Evolutionary conservation across 2,797 vertebrate species (phyloP), one percentile per base, ranked within the genome.

Genomic region (Propithecus perrieri): DNA sequence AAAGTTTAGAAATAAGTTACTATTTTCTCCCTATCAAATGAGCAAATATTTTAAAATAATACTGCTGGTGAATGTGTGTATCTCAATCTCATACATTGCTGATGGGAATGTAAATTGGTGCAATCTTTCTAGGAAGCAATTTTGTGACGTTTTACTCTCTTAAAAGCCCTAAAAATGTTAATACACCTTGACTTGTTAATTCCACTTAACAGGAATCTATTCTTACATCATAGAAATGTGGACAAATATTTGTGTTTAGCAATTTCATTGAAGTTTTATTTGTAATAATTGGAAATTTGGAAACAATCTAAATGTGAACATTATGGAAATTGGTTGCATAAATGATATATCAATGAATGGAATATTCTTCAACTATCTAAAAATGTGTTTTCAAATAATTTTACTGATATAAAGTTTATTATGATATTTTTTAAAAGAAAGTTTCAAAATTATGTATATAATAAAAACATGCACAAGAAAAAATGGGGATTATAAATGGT

Each of bases 341-440:
- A 69, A 84, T 87, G 57, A 75, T 41, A 11, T 63, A 61, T 63
- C 7, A 75, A 63, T 78, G 61, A 85, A 50, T 30, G 55, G 2
- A 79, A 85, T 89, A 38, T 22, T 85, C 74, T 90, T 48, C 13
- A 43, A 13, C 50, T 86, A 9, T 80, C 74, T 80, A 43, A 81
- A 90, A 69, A 67, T 33, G 6, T 74, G 18, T 81, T 87, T 91
- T 94, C 41, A 91, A 94, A 86, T 90, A 53, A 86, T 75, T 96
- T 81, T 86, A 81, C 59, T 38, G 30, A 75, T 48, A 61, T 59
- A 57, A 86, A 95, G 12, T 28, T 22, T 91, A 75, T 57, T 20
- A 50, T n/a, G 26, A 65, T 57, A 17, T 53, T 86, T 80, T 80
- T 24, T 35, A 80, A 74, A 80, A 81, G 7, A 5, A 69, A 14